phyloP scores from a whole-genome alignment of 2,888 invertebrate genomes.

The Drosophila subquinaria region DNA sequence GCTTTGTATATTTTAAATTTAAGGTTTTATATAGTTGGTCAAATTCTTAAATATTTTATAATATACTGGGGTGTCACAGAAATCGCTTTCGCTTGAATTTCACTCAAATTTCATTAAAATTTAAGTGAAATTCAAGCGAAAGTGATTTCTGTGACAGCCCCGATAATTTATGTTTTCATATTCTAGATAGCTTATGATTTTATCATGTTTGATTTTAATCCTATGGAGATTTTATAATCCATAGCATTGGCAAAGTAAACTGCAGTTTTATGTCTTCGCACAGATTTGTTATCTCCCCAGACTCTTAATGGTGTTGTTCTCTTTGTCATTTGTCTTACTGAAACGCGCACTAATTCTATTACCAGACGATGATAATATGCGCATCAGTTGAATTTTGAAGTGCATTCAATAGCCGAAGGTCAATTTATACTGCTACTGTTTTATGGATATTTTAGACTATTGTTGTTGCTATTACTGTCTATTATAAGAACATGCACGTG shows the following conservation, averaged over 20 bases:
- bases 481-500: conserved; percentile 16
- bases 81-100: no score
- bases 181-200: no score
- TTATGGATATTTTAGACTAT: not conserved
- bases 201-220: not conserved
- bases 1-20: not conserved
- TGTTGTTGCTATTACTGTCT: conserved; percentile 1
- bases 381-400: conserved; percentile 36
- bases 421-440: conserved; percentile 16
- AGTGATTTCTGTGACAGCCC: no score
- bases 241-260: not conserved
- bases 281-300: not conserved
- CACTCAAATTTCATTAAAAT: no score
- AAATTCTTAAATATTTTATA: not conserved
- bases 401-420: conserved; percentile 46
- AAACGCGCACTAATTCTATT: conserved; percentile 59
- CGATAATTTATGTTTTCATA: not conserved
- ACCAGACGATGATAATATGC: conserved; percentile 30
- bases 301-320: not conserved
- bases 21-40: not conserved
- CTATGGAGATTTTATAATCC: not conserved
- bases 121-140: no score
- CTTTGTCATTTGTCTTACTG: conserved; percentile 25
- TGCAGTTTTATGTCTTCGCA: not conserved
- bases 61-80: not conserved